phyloP scores from a whole-genome alignment of 2,888 invertebrate species.

The Clistopyga incitator region DNA sequence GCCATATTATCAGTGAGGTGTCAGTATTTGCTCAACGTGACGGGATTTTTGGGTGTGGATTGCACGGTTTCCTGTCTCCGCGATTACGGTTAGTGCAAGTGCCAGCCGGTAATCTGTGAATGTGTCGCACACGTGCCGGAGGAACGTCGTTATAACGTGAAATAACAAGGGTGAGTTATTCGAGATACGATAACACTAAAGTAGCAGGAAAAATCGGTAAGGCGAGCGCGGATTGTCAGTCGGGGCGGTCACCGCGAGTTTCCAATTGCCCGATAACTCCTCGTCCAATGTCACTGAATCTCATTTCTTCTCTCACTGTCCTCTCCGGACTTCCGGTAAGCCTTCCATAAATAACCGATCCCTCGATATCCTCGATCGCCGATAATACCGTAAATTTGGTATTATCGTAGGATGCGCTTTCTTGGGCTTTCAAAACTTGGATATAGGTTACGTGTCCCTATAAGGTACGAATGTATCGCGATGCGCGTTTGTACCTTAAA shows the following conservation, averaged over 20 bases:
- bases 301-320: background rate
- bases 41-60: constrained; percentile 84
- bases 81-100: constrained; percentile 76
- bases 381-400: background rate
- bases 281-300: background rate
- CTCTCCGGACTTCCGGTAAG: background rate
- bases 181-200: constrained; percentile 5
- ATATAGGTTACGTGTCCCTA: constrained; percentile 57
- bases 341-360: background rate
- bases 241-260: constrained; percentile 36
- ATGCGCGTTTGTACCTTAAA: constrained; percentile 20
- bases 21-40: constrained; percentile 84
- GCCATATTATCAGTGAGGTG: constrained; percentile 84
- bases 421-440: background rate
- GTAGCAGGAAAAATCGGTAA: constrained; percentile 17
- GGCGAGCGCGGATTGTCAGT: constrained; percentile 28
- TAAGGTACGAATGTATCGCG: constrained; percentile 49
- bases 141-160: constrained; percentile 71
- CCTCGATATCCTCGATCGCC: background rate
- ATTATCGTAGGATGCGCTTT: background rate
- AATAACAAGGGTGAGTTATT: constrained; percentile 62
- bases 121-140: constrained; percentile 78
- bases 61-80: constrained; percentile 77
- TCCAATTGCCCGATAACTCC: constrained; percentile 9
- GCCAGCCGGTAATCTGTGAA: constrained; percentile 78